Evolutionary conservation across 2,113 vertebrate species (phyloP).

Genomic region (Cepphus grylle): DNA sequence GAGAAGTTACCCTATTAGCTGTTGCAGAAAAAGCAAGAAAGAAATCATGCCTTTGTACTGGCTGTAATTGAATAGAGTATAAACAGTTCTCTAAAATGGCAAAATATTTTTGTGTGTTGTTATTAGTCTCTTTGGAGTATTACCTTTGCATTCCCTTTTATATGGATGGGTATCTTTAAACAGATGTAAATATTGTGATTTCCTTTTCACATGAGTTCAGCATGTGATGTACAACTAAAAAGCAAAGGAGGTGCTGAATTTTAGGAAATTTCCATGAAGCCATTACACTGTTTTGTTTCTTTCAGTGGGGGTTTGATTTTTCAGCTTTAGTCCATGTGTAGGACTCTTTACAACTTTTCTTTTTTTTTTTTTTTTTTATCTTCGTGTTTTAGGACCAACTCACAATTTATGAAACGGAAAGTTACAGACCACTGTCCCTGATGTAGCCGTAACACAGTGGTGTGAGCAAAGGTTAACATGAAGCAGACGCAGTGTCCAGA

Average conservation of each 20-base stretch:
- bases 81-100: constrained; percentile 48
- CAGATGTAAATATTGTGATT: constrained; percentile 53
- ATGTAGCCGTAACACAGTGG: not conserved
- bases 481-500: not conserved
- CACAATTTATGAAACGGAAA: not conserved
- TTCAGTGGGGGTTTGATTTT: constrained; percentile 14
- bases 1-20: constrained; percentile 58
- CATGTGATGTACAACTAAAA: constrained; percentile 46
- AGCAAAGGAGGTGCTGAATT: constrained; percentile 33
- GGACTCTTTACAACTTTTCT: not conserved
- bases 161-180: constrained; percentile 50
- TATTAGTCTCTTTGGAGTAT: constrained; percentile 57
- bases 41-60: constrained; percentile 55
- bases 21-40: constrained; percentile 20
- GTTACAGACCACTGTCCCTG: not conserved
- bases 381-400: not conserved
- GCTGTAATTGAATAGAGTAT: constrained; percentile 36
- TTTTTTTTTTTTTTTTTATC: not conserved
- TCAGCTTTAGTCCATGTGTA: constrained; percentile 3
- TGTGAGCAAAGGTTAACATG: constrained; percentile 33
- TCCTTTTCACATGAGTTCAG: constrained; percentile 54
- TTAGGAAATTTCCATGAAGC: constrained; percentile 39
- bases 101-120: constrained; percentile 66
- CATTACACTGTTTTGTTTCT: not conserved
- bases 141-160: constrained; percentile 61